phyloP scores from a whole-genome alignment of 2,113 vertebrate species.

The Brachyistius frenatus region DNA sequence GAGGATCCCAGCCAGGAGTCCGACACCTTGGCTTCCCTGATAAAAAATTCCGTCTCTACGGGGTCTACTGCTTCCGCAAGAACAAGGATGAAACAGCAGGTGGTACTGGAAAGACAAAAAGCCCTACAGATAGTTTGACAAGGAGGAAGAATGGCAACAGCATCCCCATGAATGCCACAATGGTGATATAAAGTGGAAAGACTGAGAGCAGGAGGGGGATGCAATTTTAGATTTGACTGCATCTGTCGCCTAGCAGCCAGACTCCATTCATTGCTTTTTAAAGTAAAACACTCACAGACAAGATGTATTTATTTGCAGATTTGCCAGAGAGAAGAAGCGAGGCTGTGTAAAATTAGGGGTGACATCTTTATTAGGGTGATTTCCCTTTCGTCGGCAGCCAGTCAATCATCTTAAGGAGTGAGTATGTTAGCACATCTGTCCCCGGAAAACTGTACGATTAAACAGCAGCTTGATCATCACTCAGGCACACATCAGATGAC shows the following conservation, averaged over 20 bases:
- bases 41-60: slow-evolving; percentile 91
- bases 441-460: slow-evolving; percentile 32
- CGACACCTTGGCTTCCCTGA: slow-evolving; percentile 94
- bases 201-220: slow-evolving; percentile 13
- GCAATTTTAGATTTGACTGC: slow-evolving; percentile 54
- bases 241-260: slow-evolving; percentile 54
- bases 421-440: slow-evolving; percentile 55
- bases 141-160: slow-evolving; percentile 48
- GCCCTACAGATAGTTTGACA: slow-evolving; percentile 9
- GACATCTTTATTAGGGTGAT: slow-evolving; percentile 62
- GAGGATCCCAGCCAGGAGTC: slow-evolving; percentile 90
- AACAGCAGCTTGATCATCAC: slow-evolving; percentile 56
- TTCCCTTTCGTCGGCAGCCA: slow-evolving; percentile 56
- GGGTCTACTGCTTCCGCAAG: slow-evolving; percentile 90
- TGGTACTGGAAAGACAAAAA: slow-evolving; percentile 5
- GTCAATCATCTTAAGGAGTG: slow-evolving; percentile 66
- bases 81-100: slow-evolving; percentile 58
- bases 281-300: slow-evolving; percentile 57
- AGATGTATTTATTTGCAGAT: slow-evolving; percentile 57
- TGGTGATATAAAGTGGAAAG: slow-evolving; percentile 49
- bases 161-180: slow-evolving; percentile 52
- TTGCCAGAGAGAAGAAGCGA: slow-evolving; percentile 36
- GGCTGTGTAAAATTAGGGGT: slow-evolving; percentile 56
- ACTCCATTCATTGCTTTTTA: slow-evolving; percentile 68
- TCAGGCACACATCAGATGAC: slow-evolving; percentile 50